These are phyloP conservation scores for Brachionus rotundiformis DNA, from an alignment of 1,140 invertebrate genomes.

Conservation along the genomic window DNA sequence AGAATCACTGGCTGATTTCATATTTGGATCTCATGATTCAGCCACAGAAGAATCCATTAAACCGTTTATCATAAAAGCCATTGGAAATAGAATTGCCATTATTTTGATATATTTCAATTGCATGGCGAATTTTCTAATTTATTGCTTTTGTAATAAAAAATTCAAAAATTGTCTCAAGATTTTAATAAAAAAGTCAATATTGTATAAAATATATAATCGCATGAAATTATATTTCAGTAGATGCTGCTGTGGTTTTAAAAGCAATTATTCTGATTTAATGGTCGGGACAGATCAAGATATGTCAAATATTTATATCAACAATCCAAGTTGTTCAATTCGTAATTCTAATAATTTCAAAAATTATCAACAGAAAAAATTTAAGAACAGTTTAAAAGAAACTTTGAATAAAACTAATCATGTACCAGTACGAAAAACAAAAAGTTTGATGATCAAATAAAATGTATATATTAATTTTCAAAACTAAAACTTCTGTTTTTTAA, in stretches of 20 bases:
- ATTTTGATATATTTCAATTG: conserved; percentile 48
- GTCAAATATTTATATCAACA: background rate
- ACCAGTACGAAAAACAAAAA: background rate
- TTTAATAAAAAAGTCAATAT: conserved; percentile 29
- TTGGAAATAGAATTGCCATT: conserved; percentile 28
- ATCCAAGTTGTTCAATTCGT: background rate
- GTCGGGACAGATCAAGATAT: background rate
- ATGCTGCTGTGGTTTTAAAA: background rate
- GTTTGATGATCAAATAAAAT: background rate
- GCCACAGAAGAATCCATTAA: background rate
- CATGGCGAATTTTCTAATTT: conserved; percentile 51
- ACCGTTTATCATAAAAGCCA: conserved; percentile 38
- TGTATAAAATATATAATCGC: background rate
- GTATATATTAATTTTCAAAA: background rate
- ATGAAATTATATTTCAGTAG: background rate
- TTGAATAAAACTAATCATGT: background rate
- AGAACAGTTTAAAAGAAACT: background rate
- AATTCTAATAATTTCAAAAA: background rate
- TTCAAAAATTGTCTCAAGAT: conserved; percentile 46
- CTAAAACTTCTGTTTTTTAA: too few relatives aligned
- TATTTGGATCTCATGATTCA: conserved; percentile 41
- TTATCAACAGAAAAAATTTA: conserved; percentile 31
- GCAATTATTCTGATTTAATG: background rate
- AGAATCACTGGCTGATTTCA: conserved; percentile 27
- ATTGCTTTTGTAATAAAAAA: conserved; percentile 52